Base-by-base conservation (phyloP, 2,113 vertebrate genomes). In the Tragelaphus scriptus region DNA sequence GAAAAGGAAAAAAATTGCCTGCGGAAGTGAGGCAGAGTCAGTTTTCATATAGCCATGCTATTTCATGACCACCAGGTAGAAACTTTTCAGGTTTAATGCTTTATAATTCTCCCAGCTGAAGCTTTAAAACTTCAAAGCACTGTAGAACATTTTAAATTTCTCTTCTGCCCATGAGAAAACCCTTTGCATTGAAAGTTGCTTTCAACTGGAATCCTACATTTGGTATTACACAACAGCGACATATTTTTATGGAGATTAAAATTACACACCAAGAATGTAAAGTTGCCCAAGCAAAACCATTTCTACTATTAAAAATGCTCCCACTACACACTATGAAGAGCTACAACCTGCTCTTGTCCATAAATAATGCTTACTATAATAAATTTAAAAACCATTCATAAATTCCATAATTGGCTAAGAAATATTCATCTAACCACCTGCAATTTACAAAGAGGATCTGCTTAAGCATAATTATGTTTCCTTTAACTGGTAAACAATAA, bases 51-150 rank as follows among this genome's bases (percentile, higher is more conserved):
- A 98, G 98, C 96, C 98, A 97, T 97, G 97, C 97, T 98, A 98
- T 99, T 99, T 98, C 98, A 98, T 98, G 98, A 99, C 96, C 98
- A 98, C 98, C 98, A 98, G 98, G 98, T 98, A 95, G 98, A 99
- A 99, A 98, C 97, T 98, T 98, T 98, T 98, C 98, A 98, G 98
- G 98, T 98, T 99, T 99, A 99, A 99, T 98, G 98, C 98, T 98
- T 99, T 99, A 98, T 99, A 99, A 99, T 98, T 99, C 99, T 99
- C 98, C 97, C 96, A 98, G 97, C 97, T 98, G 98, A 98, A 98
- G 98, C 98, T 98, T 99, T 98, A 98, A 98, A 98, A 99, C 99
- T 99, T 99, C 99, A 99, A 99, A 99, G 99, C 93, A 28, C 95
- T 98, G 97, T 97, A 99, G 98, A 99, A 98, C 98, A 98, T 99